Percentiles rank a stretch among this genome's conserved stretches.
Conservation (phyloP, 2,113 vertebrate genomes). For the Himantopus leucocephalus region DNA sequence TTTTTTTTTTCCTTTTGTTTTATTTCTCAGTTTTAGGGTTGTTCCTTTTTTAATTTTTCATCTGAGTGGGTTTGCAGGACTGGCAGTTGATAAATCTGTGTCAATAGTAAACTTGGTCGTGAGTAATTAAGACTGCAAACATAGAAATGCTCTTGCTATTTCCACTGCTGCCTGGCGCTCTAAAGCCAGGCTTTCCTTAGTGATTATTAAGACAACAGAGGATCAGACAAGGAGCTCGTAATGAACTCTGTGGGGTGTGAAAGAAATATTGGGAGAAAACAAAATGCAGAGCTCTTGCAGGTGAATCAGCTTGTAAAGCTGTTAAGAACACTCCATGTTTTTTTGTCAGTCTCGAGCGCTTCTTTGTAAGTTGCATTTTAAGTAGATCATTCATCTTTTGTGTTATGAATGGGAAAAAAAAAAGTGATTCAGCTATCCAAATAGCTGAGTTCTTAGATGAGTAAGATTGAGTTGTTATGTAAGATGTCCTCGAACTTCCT, state of each 20-base stretch:
- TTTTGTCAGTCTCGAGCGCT: neutral
- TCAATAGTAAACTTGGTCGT: neutral
- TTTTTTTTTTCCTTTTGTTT: neutral
- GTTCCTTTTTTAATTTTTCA: neutral
- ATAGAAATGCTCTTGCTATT: neutral
- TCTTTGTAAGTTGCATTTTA: neutral
- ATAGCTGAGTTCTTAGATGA: neutral
- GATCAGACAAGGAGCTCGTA: neutral
- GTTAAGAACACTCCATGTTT: fast-evolving
- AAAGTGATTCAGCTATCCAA: neutral
- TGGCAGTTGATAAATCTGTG: neutral
- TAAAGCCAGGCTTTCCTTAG: neutral
- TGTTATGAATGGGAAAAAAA: neutral
- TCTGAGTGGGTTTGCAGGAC: neutral
- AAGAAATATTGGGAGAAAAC: neutral
- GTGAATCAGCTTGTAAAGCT: neutral
- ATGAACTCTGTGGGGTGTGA: neutral
- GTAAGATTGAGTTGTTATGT: neutral
- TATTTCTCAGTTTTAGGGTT: too few species aligned
- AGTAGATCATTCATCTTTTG: neutral
- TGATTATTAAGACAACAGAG: neutral
- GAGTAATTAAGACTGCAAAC: neutral
- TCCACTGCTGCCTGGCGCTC: neutral
- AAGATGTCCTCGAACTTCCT: neutral
- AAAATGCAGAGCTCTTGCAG: neutral